phyloP scores from a whole-genome alignment of 2,888 invertebrate species.

The Leptinotarsa juncta region DNA sequence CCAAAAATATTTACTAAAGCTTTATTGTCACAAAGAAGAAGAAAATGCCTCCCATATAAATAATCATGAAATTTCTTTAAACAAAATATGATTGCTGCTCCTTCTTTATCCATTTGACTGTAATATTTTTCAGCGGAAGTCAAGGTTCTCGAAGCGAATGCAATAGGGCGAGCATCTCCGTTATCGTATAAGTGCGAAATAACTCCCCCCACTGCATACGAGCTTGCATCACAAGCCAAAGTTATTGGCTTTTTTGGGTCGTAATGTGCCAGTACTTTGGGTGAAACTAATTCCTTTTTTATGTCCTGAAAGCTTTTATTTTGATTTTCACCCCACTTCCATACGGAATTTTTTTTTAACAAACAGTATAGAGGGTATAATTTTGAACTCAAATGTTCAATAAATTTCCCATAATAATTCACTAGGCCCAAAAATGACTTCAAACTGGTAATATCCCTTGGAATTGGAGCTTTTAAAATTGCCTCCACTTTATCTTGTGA shows the following conservation, averaged over 20 bases:
- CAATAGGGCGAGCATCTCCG: slow-evolving; percentile 30
- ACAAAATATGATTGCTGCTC: too few relatives aligned
- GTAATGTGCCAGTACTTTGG: slow-evolving; percentile 45
- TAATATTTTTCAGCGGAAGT: slow-evolving; percentile 29
- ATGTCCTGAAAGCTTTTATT: slow-evolving; percentile 49
- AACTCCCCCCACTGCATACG: slow-evolving; percentile 32
- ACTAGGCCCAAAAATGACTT: too few relatives aligned
- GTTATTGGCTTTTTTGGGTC: slow-evolving; percentile 39
- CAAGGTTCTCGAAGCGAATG: slow-evolving; percentile 34
- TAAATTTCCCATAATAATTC: too few relatives aligned
- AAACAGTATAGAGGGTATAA: not conserved
- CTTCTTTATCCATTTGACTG: slow-evolving; percentile 21
- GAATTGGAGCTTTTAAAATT: slow-evolving; percentile 38
- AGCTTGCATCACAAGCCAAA: slow-evolving; percentile 34
- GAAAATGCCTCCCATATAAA: slow-evolving; percentile 20
- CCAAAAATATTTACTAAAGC: slow-evolving; percentile 37
- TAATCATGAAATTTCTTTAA: too few relatives aligned
- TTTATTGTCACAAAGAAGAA: slow-evolving; percentile 36
- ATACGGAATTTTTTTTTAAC: slow-evolving; percentile 45
- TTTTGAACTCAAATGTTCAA: too few relatives aligned
- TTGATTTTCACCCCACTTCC: slow-evolving; percentile 48
- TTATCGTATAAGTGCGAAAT: slow-evolving; percentile 30
- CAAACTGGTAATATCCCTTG: slow-evolving; percentile 7
- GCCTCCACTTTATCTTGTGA: slow-evolving; percentile 42
- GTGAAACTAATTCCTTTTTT: slow-evolving; percentile 42